phyloP scores from a whole-genome alignment of 2,797 vertebrate species.

The Thripadectes ignobilis region DNA sequence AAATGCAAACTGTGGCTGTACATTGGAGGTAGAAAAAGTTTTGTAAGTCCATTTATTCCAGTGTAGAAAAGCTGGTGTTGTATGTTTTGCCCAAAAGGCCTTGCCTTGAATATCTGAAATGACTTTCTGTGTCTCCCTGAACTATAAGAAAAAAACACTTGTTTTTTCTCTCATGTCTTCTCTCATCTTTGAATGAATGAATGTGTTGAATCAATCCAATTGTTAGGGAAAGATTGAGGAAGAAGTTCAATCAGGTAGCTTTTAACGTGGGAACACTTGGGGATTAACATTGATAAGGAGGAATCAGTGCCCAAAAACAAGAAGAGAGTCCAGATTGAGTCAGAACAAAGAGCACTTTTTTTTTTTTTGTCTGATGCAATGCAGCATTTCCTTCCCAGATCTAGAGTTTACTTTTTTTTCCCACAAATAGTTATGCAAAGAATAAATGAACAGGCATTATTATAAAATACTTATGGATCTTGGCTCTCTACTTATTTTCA shows the following conservation, averaged over 20 bases:
- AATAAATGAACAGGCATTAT: neutral
- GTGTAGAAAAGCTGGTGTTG: neutral
- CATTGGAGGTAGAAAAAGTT: neutral
- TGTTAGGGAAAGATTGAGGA: neutral
- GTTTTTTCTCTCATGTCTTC: neutral
- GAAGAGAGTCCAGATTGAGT: neutral
- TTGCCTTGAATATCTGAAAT: neutral
- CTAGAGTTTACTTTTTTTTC: neutral
- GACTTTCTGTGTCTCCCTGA: neutral
- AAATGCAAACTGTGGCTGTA: neutral
- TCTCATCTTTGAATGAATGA: neutral
- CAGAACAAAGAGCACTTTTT: neutral
- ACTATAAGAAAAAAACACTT: neutral
- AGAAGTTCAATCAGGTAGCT: constrained; percentile 5
- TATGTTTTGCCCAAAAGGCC: neutral
- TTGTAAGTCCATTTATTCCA: neutral
- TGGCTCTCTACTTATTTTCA: neutral
- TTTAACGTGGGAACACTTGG: constrained; percentile 18
- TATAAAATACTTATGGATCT: neutral
- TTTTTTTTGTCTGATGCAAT: neutral
- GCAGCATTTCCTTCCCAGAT: neutral
- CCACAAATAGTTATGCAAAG: neutral
- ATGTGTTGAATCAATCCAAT: neutral
- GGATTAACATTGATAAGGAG: neutral
- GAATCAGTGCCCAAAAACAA: neutral